phyloP scores from a whole-genome alignment of 2,888 invertebrate genomes.

The Pterobdella sp. region DNA sequence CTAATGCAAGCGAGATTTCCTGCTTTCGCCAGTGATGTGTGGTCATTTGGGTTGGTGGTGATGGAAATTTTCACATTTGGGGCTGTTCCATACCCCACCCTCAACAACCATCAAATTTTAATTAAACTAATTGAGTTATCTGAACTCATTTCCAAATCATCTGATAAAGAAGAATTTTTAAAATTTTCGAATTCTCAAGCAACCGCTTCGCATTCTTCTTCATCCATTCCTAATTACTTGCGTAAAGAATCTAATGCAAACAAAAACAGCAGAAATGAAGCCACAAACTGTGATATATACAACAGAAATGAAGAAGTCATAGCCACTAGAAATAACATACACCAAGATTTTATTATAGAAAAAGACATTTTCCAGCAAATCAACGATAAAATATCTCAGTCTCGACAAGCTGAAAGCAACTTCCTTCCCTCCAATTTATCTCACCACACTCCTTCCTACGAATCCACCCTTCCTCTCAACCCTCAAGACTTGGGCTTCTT shows the following conservation, averaged over 20 bases:
- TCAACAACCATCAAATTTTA: neutral
- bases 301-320: no score
- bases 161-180: neutral
- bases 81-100: slow-evolving; percentile 10
- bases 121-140: neutral
- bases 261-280: no score
- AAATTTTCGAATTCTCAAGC: neutral
- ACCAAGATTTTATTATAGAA: neutral
- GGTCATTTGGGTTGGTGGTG: slow-evolving; percentile 16
- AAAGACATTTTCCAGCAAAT: neutral
- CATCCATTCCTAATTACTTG: neutral
- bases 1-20: neutral
- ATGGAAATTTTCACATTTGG: slow-evolving; percentile 19
- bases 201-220: neutral
- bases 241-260: no score
- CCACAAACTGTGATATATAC: no score
- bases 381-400: neutral
- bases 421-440: neutral
- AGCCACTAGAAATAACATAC: neutral
- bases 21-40: slow-evolving; percentile 11
- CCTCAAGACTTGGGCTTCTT: neutral
- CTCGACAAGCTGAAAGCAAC: neutral
- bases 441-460: neutral
- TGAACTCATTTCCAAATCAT: neutral
- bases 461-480: neutral